Conservation (phyloP, 2,888 invertebrate species). For the Sycophila texana region DNA sequence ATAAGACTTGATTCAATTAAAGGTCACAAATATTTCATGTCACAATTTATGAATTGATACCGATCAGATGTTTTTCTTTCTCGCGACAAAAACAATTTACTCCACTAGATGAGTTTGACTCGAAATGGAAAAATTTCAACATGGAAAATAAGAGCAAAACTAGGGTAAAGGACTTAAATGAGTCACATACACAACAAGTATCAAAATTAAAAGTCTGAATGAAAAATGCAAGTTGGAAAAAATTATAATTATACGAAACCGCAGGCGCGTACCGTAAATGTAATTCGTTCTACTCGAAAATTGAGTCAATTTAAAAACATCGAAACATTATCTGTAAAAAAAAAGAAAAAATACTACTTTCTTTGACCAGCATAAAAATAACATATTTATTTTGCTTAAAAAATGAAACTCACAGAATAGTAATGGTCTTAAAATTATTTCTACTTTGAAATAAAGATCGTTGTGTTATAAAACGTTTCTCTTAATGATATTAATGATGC, state of each 20-base stretch:
- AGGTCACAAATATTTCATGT: too few species aligned
- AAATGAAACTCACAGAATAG: too few species aligned
- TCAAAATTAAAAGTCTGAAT: slow-evolving; percentile 35
- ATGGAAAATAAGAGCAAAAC: slow-evolving; percentile 21
- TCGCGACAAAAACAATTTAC: neutral
- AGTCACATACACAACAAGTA: slow-evolving; percentile 14
- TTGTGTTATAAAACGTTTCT: too few species aligned
- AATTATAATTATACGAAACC: slow-evolving; percentile 47
- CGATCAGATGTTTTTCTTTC: too few species aligned
- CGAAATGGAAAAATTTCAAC: slow-evolving; percentile 25
- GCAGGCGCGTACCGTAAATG: slow-evolving; percentile 44
- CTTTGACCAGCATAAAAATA: too few species aligned
- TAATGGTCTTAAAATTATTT: too few species aligned
- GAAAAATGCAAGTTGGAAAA: slow-evolving; percentile 32
- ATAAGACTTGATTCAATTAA: too few species aligned
- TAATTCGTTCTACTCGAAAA: slow-evolving; percentile 7
- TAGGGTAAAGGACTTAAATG: slow-evolving; percentile 22
- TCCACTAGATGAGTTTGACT: slow-evolving; percentile 26
- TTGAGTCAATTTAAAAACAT: slow-evolving; percentile 19
- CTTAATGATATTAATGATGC: too few species aligned
- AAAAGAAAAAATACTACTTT: neutral
- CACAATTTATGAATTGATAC: too few species aligned
- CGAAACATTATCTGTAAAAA: slow-evolving; percentile 5
- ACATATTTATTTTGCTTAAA: too few species aligned
- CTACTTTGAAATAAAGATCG: too few species aligned